phyloP scores from a whole-genome alignment of 1,140 invertebrate species.

The Dendroctonus valens region DNA sequence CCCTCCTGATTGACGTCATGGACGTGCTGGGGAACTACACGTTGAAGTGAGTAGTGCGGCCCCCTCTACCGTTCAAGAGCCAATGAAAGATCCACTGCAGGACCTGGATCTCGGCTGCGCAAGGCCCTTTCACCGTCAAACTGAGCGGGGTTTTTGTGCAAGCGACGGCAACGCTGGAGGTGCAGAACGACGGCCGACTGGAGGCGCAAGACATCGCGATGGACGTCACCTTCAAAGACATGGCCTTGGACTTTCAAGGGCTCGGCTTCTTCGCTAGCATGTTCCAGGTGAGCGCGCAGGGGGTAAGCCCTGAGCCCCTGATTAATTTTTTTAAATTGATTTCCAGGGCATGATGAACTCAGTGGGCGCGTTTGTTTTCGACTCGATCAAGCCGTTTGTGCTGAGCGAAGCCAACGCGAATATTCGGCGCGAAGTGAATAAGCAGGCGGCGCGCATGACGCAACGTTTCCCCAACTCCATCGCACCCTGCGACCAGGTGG shows the following conservation, averaged over 20 bases:
- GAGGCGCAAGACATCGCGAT: slow-evolving; percentile 74
- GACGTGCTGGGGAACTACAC: slow-evolving; percentile 75
- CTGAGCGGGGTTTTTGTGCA: slow-evolving; percentile 66
- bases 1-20: slow-evolving; percentile 65
- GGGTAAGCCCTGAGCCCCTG: no score
- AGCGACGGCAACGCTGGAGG: slow-evolving; percentile 65
- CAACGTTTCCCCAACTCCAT: slow-evolving; percentile 81
- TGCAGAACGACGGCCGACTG: slow-evolving; percentile 70
- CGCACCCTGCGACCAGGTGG: slow-evolving; percentile 77
- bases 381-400: slow-evolving; percentile 81
- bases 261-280: slow-evolving; percentile 71
- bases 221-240: slow-evolving; percentile 75
- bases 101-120: slow-evolving; percentile 65
- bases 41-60: slow-evolving; percentile 47
- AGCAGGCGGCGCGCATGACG: slow-evolving; percentile 59
- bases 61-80: neutral
- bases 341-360: slow-evolving; percentile 63
- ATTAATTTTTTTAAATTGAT: no score
- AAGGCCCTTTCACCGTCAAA: slow-evolving; percentile 74
- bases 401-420: slow-evolving; percentile 72
- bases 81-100: slow-evolving; percentile 28
- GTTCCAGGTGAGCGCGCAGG: slow-evolving; percentile 66
- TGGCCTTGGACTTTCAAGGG: slow-evolving; percentile 78
- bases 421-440: slow-evolving; percentile 56
- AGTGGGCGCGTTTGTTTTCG: slow-evolving; percentile 76